Percentiles rank a stretch among this genome's conserved stretches.
These are phyloP conservation scores for Acanthopleura granulata DNA, from an alignment of 2,888 invertebrate genomes.

Conservation along the genomic window DNA sequence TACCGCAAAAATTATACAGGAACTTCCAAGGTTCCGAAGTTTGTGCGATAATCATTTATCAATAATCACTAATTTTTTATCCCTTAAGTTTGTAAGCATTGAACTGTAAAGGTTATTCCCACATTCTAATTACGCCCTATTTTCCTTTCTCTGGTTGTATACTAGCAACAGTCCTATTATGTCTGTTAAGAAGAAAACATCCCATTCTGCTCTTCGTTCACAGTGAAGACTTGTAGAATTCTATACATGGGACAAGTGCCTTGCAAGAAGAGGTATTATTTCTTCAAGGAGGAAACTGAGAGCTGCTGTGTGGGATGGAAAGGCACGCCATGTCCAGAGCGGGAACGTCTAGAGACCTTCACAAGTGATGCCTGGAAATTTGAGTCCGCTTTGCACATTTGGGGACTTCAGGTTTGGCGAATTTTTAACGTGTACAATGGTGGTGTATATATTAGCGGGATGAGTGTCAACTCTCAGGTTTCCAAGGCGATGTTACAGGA, in stretches of 20 bases:
- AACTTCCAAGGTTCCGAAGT: no score
- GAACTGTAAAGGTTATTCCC: no score
- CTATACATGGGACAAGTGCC: not conserved
- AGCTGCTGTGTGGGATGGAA: constrained; percentile 41
- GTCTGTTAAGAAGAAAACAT: no score
- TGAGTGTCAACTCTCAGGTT: constrained; percentile 39
- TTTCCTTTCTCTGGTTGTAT: no score
- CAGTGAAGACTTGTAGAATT: constrained; percentile 2
- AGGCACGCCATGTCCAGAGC: constrained; percentile 21
- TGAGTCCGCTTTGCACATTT: constrained; percentile 36
- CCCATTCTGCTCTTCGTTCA: not conserved
- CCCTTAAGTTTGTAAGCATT: no score
- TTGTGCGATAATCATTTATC: no score
- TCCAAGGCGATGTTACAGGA: constrained; percentile 31
- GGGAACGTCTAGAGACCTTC: constrained; percentile 1
- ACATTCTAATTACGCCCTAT: no score
- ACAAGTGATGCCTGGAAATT: constrained; percentile 45
- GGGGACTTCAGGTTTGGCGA: constrained; percentile 49
- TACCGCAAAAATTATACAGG: no score
- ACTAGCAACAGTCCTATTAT: no score
- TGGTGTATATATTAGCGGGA: constrained; percentile 48
- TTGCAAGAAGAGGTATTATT: constrained; percentile 28
- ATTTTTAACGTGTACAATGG: constrained; percentile 46
- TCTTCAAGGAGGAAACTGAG: constrained; percentile 32
- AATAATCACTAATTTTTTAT: no score